Conservation (phyloP, 2,113 vertebrate genomes). For the Ceyx cyanopectus region DNA sequence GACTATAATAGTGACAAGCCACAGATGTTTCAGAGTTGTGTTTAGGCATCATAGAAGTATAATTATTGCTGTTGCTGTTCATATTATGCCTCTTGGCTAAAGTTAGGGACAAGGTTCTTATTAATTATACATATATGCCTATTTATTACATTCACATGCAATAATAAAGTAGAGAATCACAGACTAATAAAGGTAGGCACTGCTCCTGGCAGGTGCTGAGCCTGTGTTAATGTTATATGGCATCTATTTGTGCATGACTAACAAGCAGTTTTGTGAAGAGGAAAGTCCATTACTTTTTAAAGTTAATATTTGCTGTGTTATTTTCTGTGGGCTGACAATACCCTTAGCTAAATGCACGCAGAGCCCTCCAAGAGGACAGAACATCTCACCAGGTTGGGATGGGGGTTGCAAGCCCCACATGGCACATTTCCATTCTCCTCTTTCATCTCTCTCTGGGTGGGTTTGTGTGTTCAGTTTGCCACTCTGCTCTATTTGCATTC, state of each 20-base stretch:
- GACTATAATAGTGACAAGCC: neutral
- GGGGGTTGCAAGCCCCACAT: neutral
- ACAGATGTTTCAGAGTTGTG: conserved; percentile 39
- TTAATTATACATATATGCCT: too few relatives aligned
- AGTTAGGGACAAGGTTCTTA: neutral
- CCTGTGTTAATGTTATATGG: neutral
- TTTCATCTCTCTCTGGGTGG: neutral
- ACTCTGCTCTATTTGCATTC: conserved; percentile 6
- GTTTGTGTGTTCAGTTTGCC: neutral
- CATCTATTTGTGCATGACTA: neutral
- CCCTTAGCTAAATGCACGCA: neutral
- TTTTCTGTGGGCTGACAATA: neutral
- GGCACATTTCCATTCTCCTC: neutral
- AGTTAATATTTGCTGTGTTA: neutral
- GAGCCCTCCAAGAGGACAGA: neutral
- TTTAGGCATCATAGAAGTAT: conserved; percentile 22
- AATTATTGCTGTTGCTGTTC: neutral
- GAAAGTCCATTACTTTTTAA: neutral
- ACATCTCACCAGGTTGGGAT: neutral
- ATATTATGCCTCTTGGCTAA: conserved; percentile 15
- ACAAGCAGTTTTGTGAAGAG: neutral
- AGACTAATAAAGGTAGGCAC: conserved; percentile 8
- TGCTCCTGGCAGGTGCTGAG: neutral
- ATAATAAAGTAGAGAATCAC: neutral
- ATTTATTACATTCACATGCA: neutral